These are phyloP conservation scores for Drosophila leonis DNA, from an alignment of 2,888 invertebrate genomes.

Conservation along the genomic window DNA sequence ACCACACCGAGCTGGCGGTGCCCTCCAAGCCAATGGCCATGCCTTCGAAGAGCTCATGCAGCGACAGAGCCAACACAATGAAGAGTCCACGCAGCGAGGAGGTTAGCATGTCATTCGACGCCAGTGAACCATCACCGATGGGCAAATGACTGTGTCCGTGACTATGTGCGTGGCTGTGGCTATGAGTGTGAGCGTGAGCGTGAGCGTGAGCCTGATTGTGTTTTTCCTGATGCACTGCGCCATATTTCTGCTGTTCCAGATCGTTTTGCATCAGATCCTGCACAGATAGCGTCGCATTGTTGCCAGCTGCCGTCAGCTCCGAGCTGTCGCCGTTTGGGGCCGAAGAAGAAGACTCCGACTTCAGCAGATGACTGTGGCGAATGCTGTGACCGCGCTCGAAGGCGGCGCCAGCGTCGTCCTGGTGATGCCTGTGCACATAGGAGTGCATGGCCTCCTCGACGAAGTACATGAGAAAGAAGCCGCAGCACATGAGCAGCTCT, in stretches of 20 bases:
- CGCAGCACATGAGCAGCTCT: slow-evolving; percentile 90
- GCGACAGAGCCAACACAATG: slow-evolving; percentile 91
- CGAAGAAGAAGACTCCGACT: slow-evolving; percentile 25
- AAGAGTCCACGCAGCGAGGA: slow-evolving; percentile 89
- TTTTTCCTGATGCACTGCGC: slow-evolving; percentile 62
- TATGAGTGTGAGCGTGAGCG: slow-evolving; percentile 33
- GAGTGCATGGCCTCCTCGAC: slow-evolving; percentile 92
- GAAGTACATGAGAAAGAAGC: slow-evolving; percentile 92
- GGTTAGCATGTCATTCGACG: slow-evolving; percentile 72
- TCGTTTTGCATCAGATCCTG: slow-evolving; percentile 76
- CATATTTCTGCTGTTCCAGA: slow-evolving; percentile 69
- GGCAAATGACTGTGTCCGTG: slow-evolving; percentile 76
- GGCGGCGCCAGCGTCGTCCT: slow-evolving; percentile 72
- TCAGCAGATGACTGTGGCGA: slow-evolving; percentile 82
- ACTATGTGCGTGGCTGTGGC: slow-evolving; percentile 38
- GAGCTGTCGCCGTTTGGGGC: slow-evolving; percentile 5
- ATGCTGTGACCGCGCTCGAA: slow-evolving; percentile 84
- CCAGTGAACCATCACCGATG: slow-evolving; percentile 80
- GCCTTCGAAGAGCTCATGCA: slow-evolving; percentile 95
- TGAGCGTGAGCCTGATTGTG: slow-evolving; percentile 31
- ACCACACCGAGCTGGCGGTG: slow-evolving; percentile 88
- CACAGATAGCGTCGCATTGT: slow-evolving; percentile 61
- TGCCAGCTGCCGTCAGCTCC: slow-evolving; percentile 27
- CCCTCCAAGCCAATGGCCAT: slow-evolving; percentile 92
- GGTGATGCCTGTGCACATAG: slow-evolving; percentile 87